A percentile compares a stretch with the other conserved stretches of the same genome.
Conservation (phyloP, 2,113 vertebrate species). For the Petaurus breviceps region DNA sequence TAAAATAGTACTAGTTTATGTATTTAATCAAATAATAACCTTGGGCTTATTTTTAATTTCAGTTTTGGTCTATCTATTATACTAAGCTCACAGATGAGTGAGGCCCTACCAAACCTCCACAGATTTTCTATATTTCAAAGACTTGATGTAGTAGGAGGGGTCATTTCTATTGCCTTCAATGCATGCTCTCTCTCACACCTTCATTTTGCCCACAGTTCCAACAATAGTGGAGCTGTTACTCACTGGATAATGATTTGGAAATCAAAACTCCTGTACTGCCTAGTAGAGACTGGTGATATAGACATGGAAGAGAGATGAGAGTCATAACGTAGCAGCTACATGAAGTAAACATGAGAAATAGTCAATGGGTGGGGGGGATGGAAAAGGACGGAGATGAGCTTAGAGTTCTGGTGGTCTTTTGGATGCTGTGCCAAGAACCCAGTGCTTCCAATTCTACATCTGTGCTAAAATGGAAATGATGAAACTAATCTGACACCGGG, state of each 20-base stretch:
- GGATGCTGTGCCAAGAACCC: background rate
- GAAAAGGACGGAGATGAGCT: background rate
- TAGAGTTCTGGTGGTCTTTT: background rate
- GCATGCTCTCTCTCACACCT: background rate
- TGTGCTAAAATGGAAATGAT: background rate
- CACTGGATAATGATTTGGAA: background rate
- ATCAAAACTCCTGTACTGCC: background rate
- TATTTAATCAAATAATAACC: conserved; percentile 9
- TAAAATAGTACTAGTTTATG: background rate
- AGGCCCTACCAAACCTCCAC: background rate
- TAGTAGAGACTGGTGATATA: background rate
- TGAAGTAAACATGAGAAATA: background rate
- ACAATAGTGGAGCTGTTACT: background rate
- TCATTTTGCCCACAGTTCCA: background rate
- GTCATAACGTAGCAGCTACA: background rate
- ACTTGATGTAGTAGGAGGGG: background rate
- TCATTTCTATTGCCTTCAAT: background rate
- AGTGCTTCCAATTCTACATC: background rate
- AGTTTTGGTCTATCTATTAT: conserved; percentile 45
- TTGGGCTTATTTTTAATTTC: conserved; percentile 42
- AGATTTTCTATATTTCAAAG: conserved; percentile 43
- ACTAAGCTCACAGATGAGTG: background rate
- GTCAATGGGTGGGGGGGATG: too few relatives aligned
- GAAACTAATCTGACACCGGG: background rate
- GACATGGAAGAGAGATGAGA: background rate